Base-by-base conservation (phyloP, 1,140 invertebrate genomes). In the Pantala flavescens region DNA sequence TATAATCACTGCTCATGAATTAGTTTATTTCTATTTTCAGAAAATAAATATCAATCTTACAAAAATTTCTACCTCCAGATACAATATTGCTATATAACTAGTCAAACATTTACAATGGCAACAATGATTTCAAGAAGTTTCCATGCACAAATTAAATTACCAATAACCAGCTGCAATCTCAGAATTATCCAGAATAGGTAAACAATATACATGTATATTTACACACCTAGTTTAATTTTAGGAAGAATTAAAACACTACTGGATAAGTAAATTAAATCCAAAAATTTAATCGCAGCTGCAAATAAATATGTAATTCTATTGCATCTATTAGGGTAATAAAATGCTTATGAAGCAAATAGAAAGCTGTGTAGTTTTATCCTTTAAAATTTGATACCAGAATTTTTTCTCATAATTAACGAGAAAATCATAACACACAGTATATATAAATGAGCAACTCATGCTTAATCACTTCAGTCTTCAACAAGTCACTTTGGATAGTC, bases 1-100 rank as follows among this genome's bases (percentile, higher is more conserved):
- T 3, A 16, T 63, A 12, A 36, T 36, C 49, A 63, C 49, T 16
- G 2, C 49, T 21, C 1, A 16, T 63, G 14, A 63, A 63, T 63
- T 63, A 63, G 14, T 63, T 63, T 63, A 63, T 63, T 63, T 63
- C 49, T 63, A 63, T 63, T 19, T 63, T 63, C 49, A 63, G 49
- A 63, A 63, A 63, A 63, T 63, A 63, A 63, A 63, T 63, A 63
- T 63, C 12, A 12, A 63, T 63, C 16, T 63, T 63, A 63, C 49
- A 63, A 63, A 63, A 19, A 63, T 63, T 63, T 63, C 49, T 63
- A 63, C n/a, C 1, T 19, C 12, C 12, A 14, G 12, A 63, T 63
- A 63, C 49, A 63, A 63, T 63, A 63, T 63, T 63, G 49, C n/a
- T 63, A 63, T 63, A 19, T 19, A 3, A 63, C 14, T 63, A 63